phyloP scores from a whole-genome alignment of 2,113 vertebrate genomes.

The Phalacrocorax aristotelis region DNA sequence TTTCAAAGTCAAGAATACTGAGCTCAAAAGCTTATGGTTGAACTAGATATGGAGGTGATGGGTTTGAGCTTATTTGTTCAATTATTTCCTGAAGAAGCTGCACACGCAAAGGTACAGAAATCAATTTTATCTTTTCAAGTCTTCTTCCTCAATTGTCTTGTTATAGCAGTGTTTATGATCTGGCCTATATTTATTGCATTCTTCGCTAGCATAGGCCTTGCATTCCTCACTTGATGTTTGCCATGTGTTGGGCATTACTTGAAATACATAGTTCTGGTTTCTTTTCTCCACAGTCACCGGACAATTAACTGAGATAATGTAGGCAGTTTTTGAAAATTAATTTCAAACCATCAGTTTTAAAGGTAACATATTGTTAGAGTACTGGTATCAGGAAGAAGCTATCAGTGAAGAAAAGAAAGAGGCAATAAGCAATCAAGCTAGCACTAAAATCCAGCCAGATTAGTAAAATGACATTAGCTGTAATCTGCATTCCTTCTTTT shows the following conservation, averaged over 20 bases:
- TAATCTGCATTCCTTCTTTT: not conserved
- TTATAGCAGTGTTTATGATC: slow-evolving; percentile 68
- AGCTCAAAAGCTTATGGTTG: not conserved
- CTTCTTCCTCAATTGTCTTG: slow-evolving; percentile 51
- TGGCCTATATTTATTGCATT: slow-evolving; percentile 69
- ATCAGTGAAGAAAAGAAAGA: not conserved
- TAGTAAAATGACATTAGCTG: not conserved
- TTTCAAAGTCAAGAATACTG: not conserved
- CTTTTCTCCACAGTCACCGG: slow-evolving; percentile 17
- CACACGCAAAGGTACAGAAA: slow-evolving; percentile 28
- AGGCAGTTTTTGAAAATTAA: slow-evolving; percentile 8
- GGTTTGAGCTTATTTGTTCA: slow-evolving; percentile 1
- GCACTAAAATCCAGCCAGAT: not conserved
- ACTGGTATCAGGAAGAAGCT: not conserved
- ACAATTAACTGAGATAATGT: slow-evolving; percentile 43
- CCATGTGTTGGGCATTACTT: slow-evolving; percentile 71
- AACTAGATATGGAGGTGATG: not conserved
- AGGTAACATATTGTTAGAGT: not conserved
- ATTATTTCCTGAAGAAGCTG: slow-evolving; percentile 16
- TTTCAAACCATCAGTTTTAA: not conserved
- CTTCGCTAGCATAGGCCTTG: slow-evolving; percentile 44
- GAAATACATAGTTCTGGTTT: slow-evolving; percentile 63
- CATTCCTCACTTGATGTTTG: slow-evolving; percentile 70
- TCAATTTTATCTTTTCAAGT: slow-evolving; percentile 54
- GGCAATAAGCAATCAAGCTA: not conserved